Evolutionary conservation across 2,888 invertebrate species (phyloP).

Genomic region (Tigriopus californicus): DNA sequence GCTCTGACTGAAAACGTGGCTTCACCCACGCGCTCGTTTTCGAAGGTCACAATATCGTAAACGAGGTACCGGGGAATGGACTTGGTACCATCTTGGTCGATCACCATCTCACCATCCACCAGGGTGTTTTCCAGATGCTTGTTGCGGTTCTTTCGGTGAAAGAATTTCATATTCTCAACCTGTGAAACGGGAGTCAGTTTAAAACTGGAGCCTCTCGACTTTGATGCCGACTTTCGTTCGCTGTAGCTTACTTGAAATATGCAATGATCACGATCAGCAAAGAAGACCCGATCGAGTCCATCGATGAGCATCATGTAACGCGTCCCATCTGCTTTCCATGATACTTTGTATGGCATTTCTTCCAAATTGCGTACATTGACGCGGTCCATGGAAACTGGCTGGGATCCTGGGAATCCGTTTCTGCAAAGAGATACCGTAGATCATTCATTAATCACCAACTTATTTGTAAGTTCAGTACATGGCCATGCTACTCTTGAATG

Average conservation of each 20-base stretch:
- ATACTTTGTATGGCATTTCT: slow-evolving; percentile 74
- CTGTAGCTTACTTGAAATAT: slow-evolving; percentile 62
- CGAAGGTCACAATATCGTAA: slow-evolving; percentile 74
- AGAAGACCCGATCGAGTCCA: slow-evolving; percentile 63
- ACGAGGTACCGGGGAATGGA: slow-evolving; percentile 72
- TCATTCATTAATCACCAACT: too few relatives aligned
- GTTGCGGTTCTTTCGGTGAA: slow-evolving; percentile 47
- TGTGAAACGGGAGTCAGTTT: slow-evolving; percentile 43
- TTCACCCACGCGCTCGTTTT: slow-evolving; percentile 54
- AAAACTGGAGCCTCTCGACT: too few relatives aligned
- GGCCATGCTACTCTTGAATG: too few relatives aligned
- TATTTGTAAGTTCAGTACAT: too few relatives aligned
- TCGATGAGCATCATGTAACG: slow-evolving; percentile 94
- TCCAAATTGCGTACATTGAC: slow-evolving; percentile 54
- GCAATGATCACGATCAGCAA: slow-evolving; percentile 85
- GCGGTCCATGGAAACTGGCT: slow-evolving; percentile 89
- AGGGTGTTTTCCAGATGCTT: slow-evolving; percentile 59
- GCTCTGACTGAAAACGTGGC: slow-evolving; percentile 57
- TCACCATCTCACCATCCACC: slow-evolving; percentile 92
- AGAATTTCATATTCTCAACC: slow-evolving; percentile 59
- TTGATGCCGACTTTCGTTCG: too few relatives aligned
- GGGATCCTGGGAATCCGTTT: slow-evolving; percentile 80
- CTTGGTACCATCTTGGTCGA: slow-evolving; percentile 54
- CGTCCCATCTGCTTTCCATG: slow-evolving; percentile 98
- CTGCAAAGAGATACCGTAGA: too few relatives aligned